Conservation (phyloP, 2,888 invertebrate genomes). For the Brachyptera risi region DNA sequence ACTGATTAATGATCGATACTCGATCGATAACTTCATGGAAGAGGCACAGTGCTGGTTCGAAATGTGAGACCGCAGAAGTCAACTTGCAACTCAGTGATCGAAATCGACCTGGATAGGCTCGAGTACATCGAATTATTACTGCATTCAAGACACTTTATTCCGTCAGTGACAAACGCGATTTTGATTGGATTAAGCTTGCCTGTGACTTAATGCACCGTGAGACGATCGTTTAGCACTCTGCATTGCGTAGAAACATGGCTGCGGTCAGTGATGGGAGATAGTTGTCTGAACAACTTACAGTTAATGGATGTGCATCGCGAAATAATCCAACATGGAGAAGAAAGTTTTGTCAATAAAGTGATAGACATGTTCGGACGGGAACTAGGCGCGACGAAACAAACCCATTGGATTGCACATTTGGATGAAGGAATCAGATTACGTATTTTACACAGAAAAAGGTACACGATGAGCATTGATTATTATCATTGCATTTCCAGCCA, state of each 20-base stretch:
- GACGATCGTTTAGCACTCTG: slow-evolving; percentile 33
- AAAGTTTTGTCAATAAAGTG: too few relatives aligned
- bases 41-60: slow-evolving; percentile 15
- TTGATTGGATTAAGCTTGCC: slow-evolving; percentile 25
- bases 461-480: too few relatives aligned
- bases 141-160: not conserved
- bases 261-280: slow-evolving; percentile 32
- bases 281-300: too few relatives aligned
- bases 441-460: too few relatives aligned
- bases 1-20: not conserved
- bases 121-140: not conserved
- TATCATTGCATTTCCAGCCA: too few relatives aligned
- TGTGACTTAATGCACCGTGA: slow-evolving; percentile 30
- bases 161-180: slow-evolving; percentile 10
- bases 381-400: too few relatives aligned
- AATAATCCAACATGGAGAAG: too few relatives aligned
- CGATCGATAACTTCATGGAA: not conserved
- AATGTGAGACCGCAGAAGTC: not conserved
- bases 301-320: too few relatives aligned
- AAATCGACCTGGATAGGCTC: not conserved
- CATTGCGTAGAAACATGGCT: slow-evolving; percentile 35
- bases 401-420: too few relatives aligned
- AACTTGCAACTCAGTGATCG: too few relatives aligned
- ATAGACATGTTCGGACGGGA: too few relatives aligned
- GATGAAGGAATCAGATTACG: too few relatives aligned